Percentiles rank a stretch among this genome's conserved stretches.
These are phyloP conservation scores for Melinaea marsaeus DNA, from an alignment of 2,888 invertebrate species.

Conservation along the genomic window DNA sequence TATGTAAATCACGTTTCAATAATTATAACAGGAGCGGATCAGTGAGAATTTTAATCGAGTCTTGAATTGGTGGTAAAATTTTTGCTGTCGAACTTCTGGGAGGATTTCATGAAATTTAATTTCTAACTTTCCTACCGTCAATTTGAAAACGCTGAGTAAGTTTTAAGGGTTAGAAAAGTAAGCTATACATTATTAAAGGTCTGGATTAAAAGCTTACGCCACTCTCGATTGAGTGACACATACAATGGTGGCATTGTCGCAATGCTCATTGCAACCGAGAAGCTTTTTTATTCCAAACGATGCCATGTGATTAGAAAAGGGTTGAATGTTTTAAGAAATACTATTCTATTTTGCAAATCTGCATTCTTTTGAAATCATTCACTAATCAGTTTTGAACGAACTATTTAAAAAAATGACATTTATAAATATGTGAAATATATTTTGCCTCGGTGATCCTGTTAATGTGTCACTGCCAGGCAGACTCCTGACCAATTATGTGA, in stretches of 20 bases:
- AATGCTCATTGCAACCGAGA: not conserved
- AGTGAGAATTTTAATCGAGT: slow-evolving; percentile 24
- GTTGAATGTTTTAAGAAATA: not conserved
- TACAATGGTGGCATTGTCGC: slow-evolving; percentile 42
- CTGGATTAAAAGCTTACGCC: slow-evolving; percentile 34
- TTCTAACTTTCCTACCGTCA: slow-evolving; percentile 30
- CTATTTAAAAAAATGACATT: no score
- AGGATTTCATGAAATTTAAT: slow-evolving; percentile 31
- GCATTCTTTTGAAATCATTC: no score
- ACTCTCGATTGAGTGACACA: slow-evolving; percentile 24
- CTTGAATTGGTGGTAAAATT: slow-evolving; percentile 28
- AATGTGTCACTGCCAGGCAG: no score
- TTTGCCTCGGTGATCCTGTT: no score
- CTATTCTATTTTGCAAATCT: no score
- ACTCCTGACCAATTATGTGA: no score
- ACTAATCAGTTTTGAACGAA: no score
- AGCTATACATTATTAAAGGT: slow-evolving; percentile 31
- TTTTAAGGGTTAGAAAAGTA: slow-evolving; percentile 18
- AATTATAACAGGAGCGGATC: slow-evolving; percentile 16
- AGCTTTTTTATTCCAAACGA: slow-evolving; percentile 3
- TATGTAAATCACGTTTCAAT: slow-evolving; percentile 5
- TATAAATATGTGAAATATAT: no score
- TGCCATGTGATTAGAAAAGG: not conserved
- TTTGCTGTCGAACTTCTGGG: slow-evolving; percentile 25
- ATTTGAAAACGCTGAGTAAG: slow-evolving; percentile 30